Percentiles rank a stretch among this genome's conserved stretches.
These are phyloP conservation scores for Eupithecia tripunctaria DNA, from an alignment of 2,888 invertebrate genomes.

Conservation along the genomic window DNA sequence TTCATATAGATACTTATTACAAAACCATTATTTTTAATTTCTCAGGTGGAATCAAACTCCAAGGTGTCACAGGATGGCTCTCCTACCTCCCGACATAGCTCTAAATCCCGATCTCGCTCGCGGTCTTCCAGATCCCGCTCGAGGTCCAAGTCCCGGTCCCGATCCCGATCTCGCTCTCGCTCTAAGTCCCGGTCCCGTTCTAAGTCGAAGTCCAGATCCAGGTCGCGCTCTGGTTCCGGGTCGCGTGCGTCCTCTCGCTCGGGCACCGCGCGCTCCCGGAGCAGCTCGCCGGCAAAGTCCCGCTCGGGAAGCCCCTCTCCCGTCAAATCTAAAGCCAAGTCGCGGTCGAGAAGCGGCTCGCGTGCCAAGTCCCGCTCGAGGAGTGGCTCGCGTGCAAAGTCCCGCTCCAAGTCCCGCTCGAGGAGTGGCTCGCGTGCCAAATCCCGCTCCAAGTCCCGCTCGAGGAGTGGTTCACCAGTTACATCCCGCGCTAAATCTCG, in stretches of 20 bases:
- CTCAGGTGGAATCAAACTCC: constrained; percentile 65
- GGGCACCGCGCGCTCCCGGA: constrained; percentile 44
- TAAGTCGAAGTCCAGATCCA: constrained; percentile 25
- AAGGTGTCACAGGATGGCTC: constrained; percentile 72
- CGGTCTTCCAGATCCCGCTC: constrained; percentile 31
- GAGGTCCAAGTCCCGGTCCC: constrained; percentile 25
- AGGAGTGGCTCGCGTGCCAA: not conserved
- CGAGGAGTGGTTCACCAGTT: constrained; percentile 34
- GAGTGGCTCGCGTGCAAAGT: too few relatives aligned
- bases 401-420: constrained; percentile 38
- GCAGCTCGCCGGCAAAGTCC: constrained; percentile 46
- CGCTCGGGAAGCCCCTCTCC: constrained; percentile 43
- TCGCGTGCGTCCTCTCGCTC: constrained; percentile 44
- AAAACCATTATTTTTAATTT: not conserved
- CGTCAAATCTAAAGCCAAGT: not conserved
- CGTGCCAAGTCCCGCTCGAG: constrained; percentile 14
- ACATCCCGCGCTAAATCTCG: constrained; percentile 27
- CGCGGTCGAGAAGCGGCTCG: constrained; percentile 26
- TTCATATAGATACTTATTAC: too few relatives aligned
- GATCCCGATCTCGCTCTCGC: constrained; percentile 28
- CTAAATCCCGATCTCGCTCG: constrained; percentile 29
- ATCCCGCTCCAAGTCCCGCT: constrained; percentile 46
- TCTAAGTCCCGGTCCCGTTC: constrained; percentile 29
- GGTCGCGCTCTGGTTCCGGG: constrained; percentile 29
- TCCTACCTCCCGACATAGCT: constrained; percentile 47